Evolutionary conservation across 2,888 invertebrate species (phyloP), one percentile per base, ranked within the genome.

Genomic region (Hoplodrina ambigua): DNA sequence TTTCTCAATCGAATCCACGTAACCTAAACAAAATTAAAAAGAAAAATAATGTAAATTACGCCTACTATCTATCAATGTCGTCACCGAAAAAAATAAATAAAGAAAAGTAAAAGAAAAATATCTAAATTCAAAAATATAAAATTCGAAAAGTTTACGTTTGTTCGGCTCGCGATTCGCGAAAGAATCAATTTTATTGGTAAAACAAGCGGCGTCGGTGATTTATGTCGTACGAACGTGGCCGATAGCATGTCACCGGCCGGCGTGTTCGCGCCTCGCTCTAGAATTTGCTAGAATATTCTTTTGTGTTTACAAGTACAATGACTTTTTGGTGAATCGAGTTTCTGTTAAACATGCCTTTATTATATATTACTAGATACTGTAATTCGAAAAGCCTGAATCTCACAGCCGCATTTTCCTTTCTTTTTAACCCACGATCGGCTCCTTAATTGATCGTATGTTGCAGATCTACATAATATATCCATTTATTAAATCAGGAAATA

Each of bases 111-210:
- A 71, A 69, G 60, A 63, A 66, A 25, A 54, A 64, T 46, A 67
- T 80, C 65, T 64, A 77, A 82, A 84, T 85, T 85, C 62, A 75
- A 85, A 85, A 88, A 72, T 77, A 76, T 66, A 75, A 76, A 81
- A 78, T 72, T 82, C 57, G 19, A 72, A 83, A 71, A 83, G 86
- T 88, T 87, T 85, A 86, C 86, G 87, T 87, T 89, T 80, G 88
- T 84, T 73, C 84, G 78, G 80, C 77, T 85, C 86, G 87, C 87
- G 89, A 92, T 89, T 89, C 89, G 89, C 86, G 88, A 93, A 94
- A 92, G 93, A 94, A 94, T 95, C 93, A 94, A 93, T 95, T 94
- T 94, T 93, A 94, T 94, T 94, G 93, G 94, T 93, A 91, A 94
- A 95, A 94, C 94, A 95, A 93, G 91, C 93, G 87, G 90, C 87